phyloP scores from a whole-genome alignment of 2,797 vertebrate genomes.

The Pipistrellus pygmaeus region DNA sequence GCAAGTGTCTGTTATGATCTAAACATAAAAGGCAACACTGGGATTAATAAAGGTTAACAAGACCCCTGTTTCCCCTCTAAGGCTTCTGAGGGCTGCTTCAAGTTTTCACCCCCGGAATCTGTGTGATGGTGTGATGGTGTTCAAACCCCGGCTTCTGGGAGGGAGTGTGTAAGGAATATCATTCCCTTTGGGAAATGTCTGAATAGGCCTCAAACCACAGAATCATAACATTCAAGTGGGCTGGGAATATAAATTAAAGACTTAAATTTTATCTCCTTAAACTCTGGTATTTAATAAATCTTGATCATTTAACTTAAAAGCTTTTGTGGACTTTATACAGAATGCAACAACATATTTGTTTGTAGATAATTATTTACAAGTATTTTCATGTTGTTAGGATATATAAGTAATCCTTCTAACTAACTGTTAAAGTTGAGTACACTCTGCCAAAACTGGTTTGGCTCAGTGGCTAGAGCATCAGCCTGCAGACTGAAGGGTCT shows the following conservation, averaged over 20 bases:
- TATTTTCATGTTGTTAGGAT: neutral
- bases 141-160: neutral
- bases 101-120: neutral
- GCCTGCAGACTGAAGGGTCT: too few species aligned
- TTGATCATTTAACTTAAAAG: neutral
- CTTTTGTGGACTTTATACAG: neutral
- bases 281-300: neutral
- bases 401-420: too few species aligned
- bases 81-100: neutral
- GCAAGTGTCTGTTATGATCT: neutral
- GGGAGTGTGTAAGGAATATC: neutral
- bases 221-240: fast-evolving
- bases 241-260: neutral
- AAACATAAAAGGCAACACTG: neutral
- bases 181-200: neutral
- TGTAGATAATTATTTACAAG: neutral
- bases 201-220: neutral
- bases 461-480: too few species aligned
- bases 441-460: too few species aligned
- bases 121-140: neutral
- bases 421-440: too few species aligned
- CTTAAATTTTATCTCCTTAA: neutral
- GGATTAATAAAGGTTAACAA: neutral
- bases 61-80: neutral
- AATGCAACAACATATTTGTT: neutral